phyloP scores from a whole-genome alignment of 2,113 vertebrate species.

The Osmerus eperlanus region DNA sequence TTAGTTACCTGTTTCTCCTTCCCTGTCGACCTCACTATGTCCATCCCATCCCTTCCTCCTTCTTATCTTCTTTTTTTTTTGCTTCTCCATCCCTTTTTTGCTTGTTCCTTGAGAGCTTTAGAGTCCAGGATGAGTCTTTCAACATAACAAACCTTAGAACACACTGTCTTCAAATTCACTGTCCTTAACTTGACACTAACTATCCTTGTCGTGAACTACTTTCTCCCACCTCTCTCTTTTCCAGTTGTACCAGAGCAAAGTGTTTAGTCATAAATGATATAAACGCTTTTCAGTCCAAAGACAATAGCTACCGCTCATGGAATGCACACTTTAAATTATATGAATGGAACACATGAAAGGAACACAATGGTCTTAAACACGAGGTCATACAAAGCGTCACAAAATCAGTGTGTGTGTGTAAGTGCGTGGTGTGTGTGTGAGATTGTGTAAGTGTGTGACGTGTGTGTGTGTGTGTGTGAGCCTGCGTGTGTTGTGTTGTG shows the following conservation, averaged over 20 bases:
- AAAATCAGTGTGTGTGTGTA: slow-evolving; percentile 2
- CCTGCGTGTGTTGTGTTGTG: slow-evolving; percentile 28
- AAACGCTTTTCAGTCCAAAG: too few species aligned
- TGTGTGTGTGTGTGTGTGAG: slow-evolving; percentile 11
- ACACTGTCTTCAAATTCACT: not conserved
- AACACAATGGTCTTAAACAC: too few species aligned
- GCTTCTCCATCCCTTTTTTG: not conserved
- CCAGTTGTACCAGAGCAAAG: too few species aligned
- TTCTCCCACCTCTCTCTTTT: too few species aligned
- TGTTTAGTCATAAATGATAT: too few species aligned
- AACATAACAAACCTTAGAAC: not conserved
- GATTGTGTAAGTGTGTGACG: not conserved
- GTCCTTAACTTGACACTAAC: too few species aligned
- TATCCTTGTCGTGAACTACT: too few species aligned
- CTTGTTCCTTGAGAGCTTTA: not conserved
- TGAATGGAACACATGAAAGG: too few species aligned
- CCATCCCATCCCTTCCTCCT: not conserved
- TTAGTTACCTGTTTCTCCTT: not conserved
- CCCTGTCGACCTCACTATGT: not conserved
- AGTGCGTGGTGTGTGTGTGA: slow-evolving; percentile 1
- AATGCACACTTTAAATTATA: too few species aligned
- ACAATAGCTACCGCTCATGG: too few species aligned
- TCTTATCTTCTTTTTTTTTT: too few species aligned
- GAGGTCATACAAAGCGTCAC: not conserved
- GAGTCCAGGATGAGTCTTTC: too few species aligned